Percentiles rank a stretch among this genome's conserved stretches.
Evolutionary conservation across 2,888 invertebrate species (phyloP).

Genomic region (Drosophila lacicola): DNA sequence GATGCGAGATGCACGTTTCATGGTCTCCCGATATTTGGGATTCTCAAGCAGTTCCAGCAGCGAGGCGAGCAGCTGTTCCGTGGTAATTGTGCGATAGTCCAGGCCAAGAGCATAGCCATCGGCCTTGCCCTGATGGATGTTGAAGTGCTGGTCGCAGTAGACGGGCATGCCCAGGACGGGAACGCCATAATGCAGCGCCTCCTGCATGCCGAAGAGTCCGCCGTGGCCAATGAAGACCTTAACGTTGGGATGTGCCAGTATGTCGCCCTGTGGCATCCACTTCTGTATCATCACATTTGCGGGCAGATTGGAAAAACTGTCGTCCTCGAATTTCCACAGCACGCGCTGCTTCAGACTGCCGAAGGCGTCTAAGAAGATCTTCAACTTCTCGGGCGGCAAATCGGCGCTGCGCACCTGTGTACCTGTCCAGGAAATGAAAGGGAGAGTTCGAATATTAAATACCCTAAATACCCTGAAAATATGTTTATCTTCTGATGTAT

Average conservation of each 20-base stretch:
- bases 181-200: slow-evolving; percentile 81
- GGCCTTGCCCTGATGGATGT: slow-evolving; percentile 69
- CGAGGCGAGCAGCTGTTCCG: slow-evolving; percentile 55
- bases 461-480: too few relatives aligned
- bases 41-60: slow-evolving; percentile 81
- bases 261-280: slow-evolving; percentile 86
- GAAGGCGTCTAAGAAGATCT: slow-evolving; percentile 82
- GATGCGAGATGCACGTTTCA: slow-evolving; percentile 68
- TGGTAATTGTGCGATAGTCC: slow-evolving; percentile 67
- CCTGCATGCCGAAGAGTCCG: slow-evolving; percentile 82
- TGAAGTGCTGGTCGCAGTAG: slow-evolving; percentile 82
- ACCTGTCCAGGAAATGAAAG: slow-evolving; percentile 74
- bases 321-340: slow-evolving; percentile 85
- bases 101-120: slow-evolving; percentile 77
- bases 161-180: slow-evolving; percentile 84
- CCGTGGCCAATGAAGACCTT: slow-evolving; percentile 85
- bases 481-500: too few relatives aligned
- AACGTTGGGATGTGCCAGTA: slow-evolving; percentile 84
- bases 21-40: slow-evolving; percentile 78
- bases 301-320: slow-evolving; percentile 77
- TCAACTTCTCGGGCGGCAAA: slow-evolving; percentile 80
- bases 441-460: too few relatives aligned
- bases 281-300: slow-evolving; percentile 83
- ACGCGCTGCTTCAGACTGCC: slow-evolving; percentile 83
- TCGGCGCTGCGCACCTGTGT: slow-evolving; percentile 83